Evolutionary conservation across 2,888 invertebrate genomes (phyloP), one percentile per base, ranked within the genome.

Genomic region (Eucera pruinosa): DNA sequence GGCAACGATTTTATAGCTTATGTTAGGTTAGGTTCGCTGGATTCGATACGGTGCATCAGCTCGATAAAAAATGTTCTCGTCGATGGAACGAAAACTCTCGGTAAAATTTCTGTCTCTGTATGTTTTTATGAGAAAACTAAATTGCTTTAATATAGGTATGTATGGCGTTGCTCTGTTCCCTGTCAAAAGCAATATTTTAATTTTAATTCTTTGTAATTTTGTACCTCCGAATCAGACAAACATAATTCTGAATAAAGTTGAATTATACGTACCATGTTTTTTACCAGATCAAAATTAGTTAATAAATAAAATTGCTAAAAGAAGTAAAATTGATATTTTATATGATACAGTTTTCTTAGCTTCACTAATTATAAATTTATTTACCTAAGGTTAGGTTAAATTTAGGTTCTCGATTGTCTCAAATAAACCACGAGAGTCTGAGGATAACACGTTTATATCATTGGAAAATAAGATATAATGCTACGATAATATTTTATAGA

Each of bases 1-100:
- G 39, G 58, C 64, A 64, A 60, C 33, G 41, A 58, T 64, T 69
- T 33, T 23, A 66, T 30, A 36, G n/a, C n/a, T n/a, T n/a, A n/a
- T n/a, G n/a, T n/a, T n/a, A n/a, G n/a, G n/a, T n/a, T n/a, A n/a
- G 30, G 18, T 39, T 20, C 55, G 41, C 41, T 27, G 18, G 13
- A 54, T 52, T 23, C 20, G 11, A 1, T 15, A 15, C n/a, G 13
- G n/a, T 15, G 61, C 23, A 45, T 23, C 30, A 2, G 13, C 13
- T 25, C 5, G 23, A 45, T 57, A 18, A 23, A 23, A 18, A 39
- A 50, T 15, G 15, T 13, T 25, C 36, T 9, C 50, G 15, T 20
- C 18, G 27, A 25, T 15, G 18, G 25, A 62, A 39, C 9, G 9
- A 36, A 48, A 62, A 50, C 23, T 62, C 47, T 11, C n/a, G 33